Evolutionary conservation across 2,888 invertebrate genomes (phyloP), one percentile per base, ranked within the genome.

Genomic region (Lasioglossum marginatum): DNA sequence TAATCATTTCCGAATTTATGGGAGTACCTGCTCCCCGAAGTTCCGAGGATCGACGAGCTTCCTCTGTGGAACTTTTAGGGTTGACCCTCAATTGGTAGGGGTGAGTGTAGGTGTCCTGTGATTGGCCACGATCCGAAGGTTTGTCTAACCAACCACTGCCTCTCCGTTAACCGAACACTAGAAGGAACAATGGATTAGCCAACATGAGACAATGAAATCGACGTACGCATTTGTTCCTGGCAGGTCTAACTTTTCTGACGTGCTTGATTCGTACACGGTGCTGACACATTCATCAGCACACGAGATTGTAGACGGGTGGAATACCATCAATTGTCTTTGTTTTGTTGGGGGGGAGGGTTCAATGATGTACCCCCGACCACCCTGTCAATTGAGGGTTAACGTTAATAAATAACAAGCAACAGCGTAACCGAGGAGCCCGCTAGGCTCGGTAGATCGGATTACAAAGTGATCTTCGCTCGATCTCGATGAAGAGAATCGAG

Each of bases 321-420:
- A 37, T 10, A 37, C 37, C 68, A 37, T 66, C 31, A 6, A 34
- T 66, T 19, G 31, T 66, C 34, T 34, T 2, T 66, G 5, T 66
- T 19, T 3, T 8, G 16, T 60, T 4, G 27, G 5, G 34, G 34
- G 68, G 37, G 23, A 8, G 23, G 52, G 23, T 52, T 52, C 37
- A 10, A 23, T 68, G 37, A 23, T 6, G 37, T 68, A 27, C 45
- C 19, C 34, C 19, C 66, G 66, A 19, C 34, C 57, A 57, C 73
- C 68, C 66, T 31, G 3, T 23, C 63, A 79, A 52, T 73, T 63
- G 79, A 70, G 71, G 74, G 71, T 63, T 86, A 79, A 79, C 81
- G 68, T 77, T 81, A 81, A 81, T 81, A 52, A 78, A 75, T 31
- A 31, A 66, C 16, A 37, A 85, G 43, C 84, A 52, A 40, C 45